Percentiles rank a stretch among this genome's conserved stretches.
phyloP scores from a whole-genome alignment of 2,888 invertebrate genomes.

The Lasioglossum marginatum region DNA sequence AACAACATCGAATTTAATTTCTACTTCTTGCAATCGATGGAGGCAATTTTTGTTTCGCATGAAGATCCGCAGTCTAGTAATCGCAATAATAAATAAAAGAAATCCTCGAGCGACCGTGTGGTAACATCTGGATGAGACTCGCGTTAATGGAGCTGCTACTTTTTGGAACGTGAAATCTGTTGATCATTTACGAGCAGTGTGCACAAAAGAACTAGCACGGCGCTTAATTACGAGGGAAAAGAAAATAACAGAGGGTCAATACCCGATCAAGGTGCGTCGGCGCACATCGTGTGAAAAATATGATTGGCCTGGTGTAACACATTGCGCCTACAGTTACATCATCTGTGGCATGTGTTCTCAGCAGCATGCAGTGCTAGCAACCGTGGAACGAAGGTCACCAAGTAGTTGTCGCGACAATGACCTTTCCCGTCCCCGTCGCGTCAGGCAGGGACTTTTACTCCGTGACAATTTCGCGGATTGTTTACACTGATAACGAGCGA shows the following conservation, averaged over 20 bases:
- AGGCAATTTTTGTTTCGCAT: no score
- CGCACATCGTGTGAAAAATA: slow-evolving; percentile 29
- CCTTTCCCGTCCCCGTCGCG: slow-evolving; percentile 53
- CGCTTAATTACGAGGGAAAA: neutral
- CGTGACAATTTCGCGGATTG: neutral
- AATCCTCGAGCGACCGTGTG: neutral
- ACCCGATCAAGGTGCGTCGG: slow-evolving; percentile 14
- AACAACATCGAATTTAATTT: no score
- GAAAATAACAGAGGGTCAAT: slow-evolving; percentile 8
- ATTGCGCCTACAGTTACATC: slow-evolving; percentile 56
- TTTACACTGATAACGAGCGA: neutral
- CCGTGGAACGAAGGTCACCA: slow-evolving; percentile 60
- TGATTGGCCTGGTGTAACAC: slow-evolving; percentile 51
- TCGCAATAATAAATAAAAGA: neutral
- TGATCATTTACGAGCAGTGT: neutral
- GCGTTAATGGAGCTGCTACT: neutral
- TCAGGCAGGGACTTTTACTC: slow-evolving; percentile 16
- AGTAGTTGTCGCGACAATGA: slow-evolving; percentile 68
- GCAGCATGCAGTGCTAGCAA: slow-evolving; percentile 51
- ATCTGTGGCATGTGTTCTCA: slow-evolving; percentile 55
- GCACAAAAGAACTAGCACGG: neutral
- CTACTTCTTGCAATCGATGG: no score
- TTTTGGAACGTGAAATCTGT: neutral
- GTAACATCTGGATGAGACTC: neutral
- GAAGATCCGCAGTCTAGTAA: neutral